Percentiles rank a stretch among this genome's conserved stretches.
phyloP scores from a whole-genome alignment of 2,113 vertebrate species.

The Calidris pugnax region DNA sequence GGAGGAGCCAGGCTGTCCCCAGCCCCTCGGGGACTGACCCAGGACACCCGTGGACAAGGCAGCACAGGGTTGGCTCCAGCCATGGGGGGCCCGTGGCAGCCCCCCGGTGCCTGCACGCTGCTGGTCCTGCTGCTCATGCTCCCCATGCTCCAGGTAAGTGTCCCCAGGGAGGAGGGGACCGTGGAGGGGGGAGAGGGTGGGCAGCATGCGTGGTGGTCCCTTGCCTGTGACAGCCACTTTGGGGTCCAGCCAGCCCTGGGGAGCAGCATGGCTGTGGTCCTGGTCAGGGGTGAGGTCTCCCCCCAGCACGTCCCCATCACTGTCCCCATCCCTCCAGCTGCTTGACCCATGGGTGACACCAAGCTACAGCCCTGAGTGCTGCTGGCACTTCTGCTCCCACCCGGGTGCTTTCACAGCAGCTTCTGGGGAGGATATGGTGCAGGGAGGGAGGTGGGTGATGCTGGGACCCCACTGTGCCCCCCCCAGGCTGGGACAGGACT shows the following conservation, averaged over 20 bases:
- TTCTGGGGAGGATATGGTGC: not conserved
- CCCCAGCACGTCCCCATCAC: not conserved
- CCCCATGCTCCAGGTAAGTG: not conserved
- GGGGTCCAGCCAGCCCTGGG: not conserved
- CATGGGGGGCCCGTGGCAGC: not conserved
- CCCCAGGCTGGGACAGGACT: accelerated
- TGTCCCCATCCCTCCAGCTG: not conserved
- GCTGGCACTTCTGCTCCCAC: not conserved
- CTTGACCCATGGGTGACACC: not conserved
- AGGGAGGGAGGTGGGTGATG: no score
- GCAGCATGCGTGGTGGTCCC: accelerated
- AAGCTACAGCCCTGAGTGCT: not conserved
- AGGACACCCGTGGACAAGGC: accelerated
- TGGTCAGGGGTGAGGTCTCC: not conserved
- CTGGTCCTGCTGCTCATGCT: not conserved
- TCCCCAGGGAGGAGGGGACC: not conserved
- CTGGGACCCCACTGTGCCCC: not conserved
- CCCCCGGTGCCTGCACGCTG: not conserved
- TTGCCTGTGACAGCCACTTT: not conserved
- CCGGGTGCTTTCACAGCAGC: not conserved
- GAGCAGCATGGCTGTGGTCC: not conserved
- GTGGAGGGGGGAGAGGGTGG: not conserved
- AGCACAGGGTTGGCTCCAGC: not conserved
- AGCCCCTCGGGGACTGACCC: not conserved
- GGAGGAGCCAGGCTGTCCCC: not conserved